Conservation (phyloP, 2,113 vertebrate genomes). For the Pluvialis apricaria region DNA sequence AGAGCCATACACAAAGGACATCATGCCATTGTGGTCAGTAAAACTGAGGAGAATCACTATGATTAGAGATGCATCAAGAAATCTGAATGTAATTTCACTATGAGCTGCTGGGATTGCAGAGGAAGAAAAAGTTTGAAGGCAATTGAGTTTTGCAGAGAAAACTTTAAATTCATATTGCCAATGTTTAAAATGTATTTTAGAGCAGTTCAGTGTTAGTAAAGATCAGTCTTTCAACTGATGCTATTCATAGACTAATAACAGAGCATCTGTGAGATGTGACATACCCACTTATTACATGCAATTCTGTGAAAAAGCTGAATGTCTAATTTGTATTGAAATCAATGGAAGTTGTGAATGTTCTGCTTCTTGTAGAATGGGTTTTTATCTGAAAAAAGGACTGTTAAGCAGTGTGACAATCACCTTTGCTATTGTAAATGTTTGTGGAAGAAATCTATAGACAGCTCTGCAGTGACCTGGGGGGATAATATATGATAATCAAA, state of each 20-base stretch:
- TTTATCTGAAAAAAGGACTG: neutral
- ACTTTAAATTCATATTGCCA: neutral
- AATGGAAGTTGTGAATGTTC: neutral
- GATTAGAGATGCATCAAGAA: neutral
- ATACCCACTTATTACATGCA: neutral
- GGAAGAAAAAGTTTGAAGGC: neutral
- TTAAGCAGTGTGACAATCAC: neutral
- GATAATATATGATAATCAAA: slow-evolving; percentile 20
- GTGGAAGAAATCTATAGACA: neutral
- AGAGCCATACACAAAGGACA: neutral
- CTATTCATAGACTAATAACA: slow-evolving; percentile 34
- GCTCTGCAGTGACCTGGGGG: neutral
- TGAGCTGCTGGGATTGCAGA: neutral
- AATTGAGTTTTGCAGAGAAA: neutral
- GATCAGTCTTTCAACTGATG: neutral
- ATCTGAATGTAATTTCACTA: neutral
- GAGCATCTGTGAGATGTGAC: slow-evolving; percentile 1
- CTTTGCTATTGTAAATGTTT: neutral
- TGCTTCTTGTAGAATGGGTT: neutral
- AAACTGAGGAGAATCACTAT: neutral
- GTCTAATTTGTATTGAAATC: slow-evolving; percentile 11
- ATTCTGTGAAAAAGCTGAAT: neutral
- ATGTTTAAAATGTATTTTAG: neutral
- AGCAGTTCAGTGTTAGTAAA: slow-evolving; percentile 5
- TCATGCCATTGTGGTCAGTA: neutral